Evolutionary conservation across 2,797 vertebrate species (phyloP), one percentile per base, ranked within the genome.

Genomic region (Sebastes kiyomatsui): DNA sequence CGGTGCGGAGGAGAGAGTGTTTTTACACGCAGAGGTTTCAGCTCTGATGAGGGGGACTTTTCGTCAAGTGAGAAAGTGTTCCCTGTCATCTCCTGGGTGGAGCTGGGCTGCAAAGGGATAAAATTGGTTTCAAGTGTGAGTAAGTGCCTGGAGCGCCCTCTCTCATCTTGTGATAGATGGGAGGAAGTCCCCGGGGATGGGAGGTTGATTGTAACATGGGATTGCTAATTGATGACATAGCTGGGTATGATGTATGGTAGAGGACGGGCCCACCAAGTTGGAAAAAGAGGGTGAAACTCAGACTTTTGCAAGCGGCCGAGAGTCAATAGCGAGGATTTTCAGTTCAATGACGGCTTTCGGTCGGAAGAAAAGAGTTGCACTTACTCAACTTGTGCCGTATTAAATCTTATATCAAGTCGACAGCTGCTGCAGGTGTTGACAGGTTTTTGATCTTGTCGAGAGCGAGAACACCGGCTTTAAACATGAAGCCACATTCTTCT

Each of bases 121-220:
- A 93, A 92, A 94, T 94, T 94, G 91, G 90, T 93, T 95, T 94
- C 93, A 94, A 94, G 90, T 93, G 92, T 94, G 92, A 94, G 91
- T 92, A 87, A 95, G 93, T 90, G 92, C 83, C 87, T 85, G 72
- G 67, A 80, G 87, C 49, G 13, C 87, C 69, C 75, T 86, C 82
- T 92, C 92, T 90, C 88, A 92, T 94, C 90, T 81, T 55, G 88
- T 90, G 91, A 92, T 92, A 89, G 90, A 93, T 92, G 86, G 79
- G 83, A 87, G 82, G 85, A 87, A 80, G 86, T 94, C 92, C 90
- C 89, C 32, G 8, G 88, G 82, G 92, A 90, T 55, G 72, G 65
- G 75, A 81, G 80, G 82, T 82, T 93, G 92, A 95, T 95, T 95
- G 94, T 93, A 91, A 93, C 92, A 82, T 69, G 35, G 85, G 30